phyloP scores from a whole-genome alignment of 2,888 invertebrate genomes.

The Leptinotarsa haldemani region DNA sequence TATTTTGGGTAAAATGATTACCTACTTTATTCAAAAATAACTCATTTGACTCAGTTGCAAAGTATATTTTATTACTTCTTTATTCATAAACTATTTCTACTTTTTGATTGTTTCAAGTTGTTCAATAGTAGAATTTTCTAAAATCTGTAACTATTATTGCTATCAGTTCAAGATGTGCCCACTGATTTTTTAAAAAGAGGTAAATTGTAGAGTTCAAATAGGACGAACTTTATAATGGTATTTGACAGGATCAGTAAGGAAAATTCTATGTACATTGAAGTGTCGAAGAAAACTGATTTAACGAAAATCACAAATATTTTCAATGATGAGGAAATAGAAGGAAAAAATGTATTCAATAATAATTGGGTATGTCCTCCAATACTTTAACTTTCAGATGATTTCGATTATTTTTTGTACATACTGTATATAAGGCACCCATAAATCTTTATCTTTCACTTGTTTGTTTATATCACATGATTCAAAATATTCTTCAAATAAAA shows the following conservation, averaged over 20 bases:
- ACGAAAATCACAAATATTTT: no score
- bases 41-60: conserved; percentile 14
- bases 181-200: neutral
- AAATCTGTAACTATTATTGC: conserved; percentile 13
- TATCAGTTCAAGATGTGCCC: conserved; percentile 16
- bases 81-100: neutral
- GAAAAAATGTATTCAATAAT: no score
- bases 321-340: no score
- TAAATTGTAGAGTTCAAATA: neutral
- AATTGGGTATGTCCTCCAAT: no score
- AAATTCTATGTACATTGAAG: neutral
- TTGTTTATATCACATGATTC: neutral
- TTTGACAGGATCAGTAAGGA: neutral
- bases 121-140: conserved; percentile 8
- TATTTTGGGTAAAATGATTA: no score
- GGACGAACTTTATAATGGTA: neutral
- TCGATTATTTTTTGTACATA: neutral
- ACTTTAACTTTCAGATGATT: no score
- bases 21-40: neutral
- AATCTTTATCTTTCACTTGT: neutral
- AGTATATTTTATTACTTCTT: neutral
- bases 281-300: no score
- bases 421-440: conserved; percentile 10
- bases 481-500: no score
- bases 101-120: conserved; percentile 1